Conservation (phyloP, 2,113 vertebrate species). For the Cromileptes altivelis region DNA sequence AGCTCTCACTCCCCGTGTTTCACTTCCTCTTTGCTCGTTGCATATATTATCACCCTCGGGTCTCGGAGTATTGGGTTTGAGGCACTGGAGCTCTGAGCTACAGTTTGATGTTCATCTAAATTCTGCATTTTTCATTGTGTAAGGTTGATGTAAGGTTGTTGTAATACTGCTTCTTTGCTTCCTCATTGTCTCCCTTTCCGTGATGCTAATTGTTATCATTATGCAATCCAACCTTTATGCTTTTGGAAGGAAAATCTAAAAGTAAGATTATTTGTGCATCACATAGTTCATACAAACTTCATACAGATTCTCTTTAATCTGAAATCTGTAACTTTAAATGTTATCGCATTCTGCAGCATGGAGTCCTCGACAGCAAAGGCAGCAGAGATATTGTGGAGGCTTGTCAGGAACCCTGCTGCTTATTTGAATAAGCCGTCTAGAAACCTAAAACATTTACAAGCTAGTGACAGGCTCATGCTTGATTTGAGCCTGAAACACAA, state of each 20-base stretch:
- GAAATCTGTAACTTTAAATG: neutral
- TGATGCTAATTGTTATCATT: neutral
- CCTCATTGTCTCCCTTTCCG: neutral
- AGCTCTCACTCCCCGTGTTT: neutral
- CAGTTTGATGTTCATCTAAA: constrained; percentile 7
- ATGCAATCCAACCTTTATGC: neutral
- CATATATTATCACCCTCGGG: constrained; percentile 14
- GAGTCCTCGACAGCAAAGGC: neutral
- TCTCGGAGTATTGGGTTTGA: neutral
- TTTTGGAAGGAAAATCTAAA: neutral
- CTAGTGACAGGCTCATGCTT: constrained; percentile 1
- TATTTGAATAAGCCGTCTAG: neutral
- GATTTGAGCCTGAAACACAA: constrained; percentile 8
- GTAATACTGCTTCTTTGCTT: neutral
- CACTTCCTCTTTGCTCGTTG: neutral
- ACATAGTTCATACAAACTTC: neutral
- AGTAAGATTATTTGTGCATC: neutral
- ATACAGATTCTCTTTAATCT: constrained; percentile 17
- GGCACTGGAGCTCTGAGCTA: neutral
- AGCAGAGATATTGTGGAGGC: constrained; percentile 1
- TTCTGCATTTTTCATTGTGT: neutral
- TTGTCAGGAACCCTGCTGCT: constrained; percentile 12
- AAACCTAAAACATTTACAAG: neutral
- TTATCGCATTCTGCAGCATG: neutral
- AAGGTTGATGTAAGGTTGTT: neutral